Conservation (phyloP, 2,113 vertebrate genomes). For the Dendrocopos noguchii region DNA sequence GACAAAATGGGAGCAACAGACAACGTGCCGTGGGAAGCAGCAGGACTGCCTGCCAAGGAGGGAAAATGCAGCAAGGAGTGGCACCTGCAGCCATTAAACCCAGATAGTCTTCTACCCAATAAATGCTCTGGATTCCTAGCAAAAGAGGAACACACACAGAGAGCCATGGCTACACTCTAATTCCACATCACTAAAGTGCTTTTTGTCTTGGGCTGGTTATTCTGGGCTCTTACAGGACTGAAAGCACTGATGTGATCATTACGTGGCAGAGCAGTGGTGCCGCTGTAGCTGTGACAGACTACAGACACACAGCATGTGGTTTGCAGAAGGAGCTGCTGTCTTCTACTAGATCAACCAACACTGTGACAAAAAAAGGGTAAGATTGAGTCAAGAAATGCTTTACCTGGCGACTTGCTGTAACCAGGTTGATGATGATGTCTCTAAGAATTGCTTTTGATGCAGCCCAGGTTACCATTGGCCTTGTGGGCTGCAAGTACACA, state of each 20-base stretch:
- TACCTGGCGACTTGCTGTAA: not conserved
- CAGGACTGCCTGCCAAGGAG: not conserved
- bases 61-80: not conserved
- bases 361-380: not conserved
- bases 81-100: not conserved
- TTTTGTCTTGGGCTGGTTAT: not conserved
- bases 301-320: not conserved
- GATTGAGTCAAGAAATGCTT: not conserved
- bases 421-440: too few relatives aligned
- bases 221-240: not conserved
- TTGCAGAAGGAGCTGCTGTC: not conserved
- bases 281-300: not conserved
- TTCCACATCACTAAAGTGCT: not conserved
- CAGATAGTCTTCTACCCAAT: not conserved
- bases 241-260: not conserved
- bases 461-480: too few relatives aligned
- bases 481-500: too few relatives aligned
- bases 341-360: not conserved
- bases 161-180: too few relatives aligned
- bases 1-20: not conserved
- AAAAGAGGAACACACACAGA: not conserved
- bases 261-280: not conserved
- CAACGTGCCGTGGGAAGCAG: not conserved
- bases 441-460: not conserved
- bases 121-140: not conserved